Conservation (phyloP, 2,797 vertebrate genomes). For the Hyperoplus immaculatus region DNA sequence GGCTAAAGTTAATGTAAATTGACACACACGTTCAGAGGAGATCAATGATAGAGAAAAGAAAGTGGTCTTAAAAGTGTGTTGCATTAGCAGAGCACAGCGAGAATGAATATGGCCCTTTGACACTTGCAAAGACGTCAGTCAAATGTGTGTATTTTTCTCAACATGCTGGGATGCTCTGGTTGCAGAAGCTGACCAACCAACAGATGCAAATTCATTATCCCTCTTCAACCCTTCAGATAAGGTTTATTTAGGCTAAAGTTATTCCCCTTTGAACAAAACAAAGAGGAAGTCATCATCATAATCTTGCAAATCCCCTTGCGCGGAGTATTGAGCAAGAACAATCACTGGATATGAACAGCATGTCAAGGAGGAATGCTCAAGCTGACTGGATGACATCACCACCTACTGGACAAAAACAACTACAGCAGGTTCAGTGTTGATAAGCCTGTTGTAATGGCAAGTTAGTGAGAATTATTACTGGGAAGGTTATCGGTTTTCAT, state of each 20-base stretch:
- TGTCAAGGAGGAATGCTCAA: not conserved
- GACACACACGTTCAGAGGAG: not conserved
- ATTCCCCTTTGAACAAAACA: conserved; percentile 1
- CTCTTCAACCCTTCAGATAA: not conserved
- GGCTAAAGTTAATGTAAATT: not conserved
- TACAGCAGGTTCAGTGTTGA: not conserved
- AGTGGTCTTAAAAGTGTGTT: conserved; percentile 8
- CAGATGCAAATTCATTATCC: not conserved
- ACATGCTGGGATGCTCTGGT: conserved; percentile 3
- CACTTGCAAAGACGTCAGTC: conserved; percentile 22
- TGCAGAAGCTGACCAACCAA: conserved; percentile 7
- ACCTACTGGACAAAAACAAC: conserved; percentile 72
- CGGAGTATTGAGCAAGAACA: not conserved
- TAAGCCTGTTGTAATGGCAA: not conserved
- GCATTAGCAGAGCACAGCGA: conserved; percentile 9
- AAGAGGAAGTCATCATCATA: not conserved
- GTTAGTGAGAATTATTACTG: not conserved
- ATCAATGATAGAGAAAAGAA: not conserved
- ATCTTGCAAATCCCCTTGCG: conserved; percentile 1
- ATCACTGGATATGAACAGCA: not conserved
- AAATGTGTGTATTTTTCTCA: conserved; percentile 6
- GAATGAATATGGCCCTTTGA: conserved; percentile 11
- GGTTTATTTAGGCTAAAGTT: not conserved
- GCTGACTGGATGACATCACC: conserved; percentile 64
- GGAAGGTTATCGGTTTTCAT: too few species aligned